Evolutionary conservation across 2,888 invertebrate species (phyloP).

Genomic region (Sinelater perroti): DNA sequence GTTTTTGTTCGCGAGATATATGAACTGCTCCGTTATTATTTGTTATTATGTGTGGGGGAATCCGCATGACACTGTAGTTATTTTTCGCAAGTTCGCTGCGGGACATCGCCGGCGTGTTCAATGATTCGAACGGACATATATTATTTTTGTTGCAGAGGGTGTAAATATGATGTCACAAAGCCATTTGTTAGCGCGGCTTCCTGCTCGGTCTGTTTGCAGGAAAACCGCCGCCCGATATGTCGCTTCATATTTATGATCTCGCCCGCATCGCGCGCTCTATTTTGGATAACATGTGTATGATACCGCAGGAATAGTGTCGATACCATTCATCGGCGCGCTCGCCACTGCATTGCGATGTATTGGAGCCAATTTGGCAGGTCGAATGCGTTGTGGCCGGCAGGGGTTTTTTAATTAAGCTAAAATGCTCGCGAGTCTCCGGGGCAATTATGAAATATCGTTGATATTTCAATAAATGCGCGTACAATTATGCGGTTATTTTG

Average conservation of each 20-base stretch:
- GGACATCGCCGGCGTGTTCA: conserved; percentile 57
- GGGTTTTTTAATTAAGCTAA: too few species aligned
- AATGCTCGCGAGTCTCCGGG: too few species aligned
- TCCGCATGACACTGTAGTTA: conserved; percentile 44
- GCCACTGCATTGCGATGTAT: too few species aligned
- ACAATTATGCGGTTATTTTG: too few species aligned
- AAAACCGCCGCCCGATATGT: conserved; percentile 61
- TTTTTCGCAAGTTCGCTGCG: conserved; percentile 43
- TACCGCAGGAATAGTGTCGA: neutral
- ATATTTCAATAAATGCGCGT: too few species aligned
- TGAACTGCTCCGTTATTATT: conserved; percentile 38
- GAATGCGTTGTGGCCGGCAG: too few species aligned
- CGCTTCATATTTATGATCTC: conserved; percentile 59
- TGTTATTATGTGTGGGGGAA: conserved; percentile 36
- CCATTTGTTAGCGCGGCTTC: conserved; percentile 59
- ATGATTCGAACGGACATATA: conserved; percentile 61
- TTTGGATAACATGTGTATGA: conserved; percentile 22
- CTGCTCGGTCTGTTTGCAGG: conserved; percentile 57
- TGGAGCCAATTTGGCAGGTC: too few species aligned
- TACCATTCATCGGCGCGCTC: too few species aligned
- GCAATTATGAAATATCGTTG: too few species aligned
- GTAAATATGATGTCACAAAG: conserved; percentile 61
- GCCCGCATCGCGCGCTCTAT: conserved; percentile 25
- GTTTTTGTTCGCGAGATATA: conserved; percentile 26
- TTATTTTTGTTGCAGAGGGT: conserved; percentile 60